Evolutionary conservation across 2,888 invertebrate genomes (phyloP).

Genomic region (Epicampocera succincta): DNA sequence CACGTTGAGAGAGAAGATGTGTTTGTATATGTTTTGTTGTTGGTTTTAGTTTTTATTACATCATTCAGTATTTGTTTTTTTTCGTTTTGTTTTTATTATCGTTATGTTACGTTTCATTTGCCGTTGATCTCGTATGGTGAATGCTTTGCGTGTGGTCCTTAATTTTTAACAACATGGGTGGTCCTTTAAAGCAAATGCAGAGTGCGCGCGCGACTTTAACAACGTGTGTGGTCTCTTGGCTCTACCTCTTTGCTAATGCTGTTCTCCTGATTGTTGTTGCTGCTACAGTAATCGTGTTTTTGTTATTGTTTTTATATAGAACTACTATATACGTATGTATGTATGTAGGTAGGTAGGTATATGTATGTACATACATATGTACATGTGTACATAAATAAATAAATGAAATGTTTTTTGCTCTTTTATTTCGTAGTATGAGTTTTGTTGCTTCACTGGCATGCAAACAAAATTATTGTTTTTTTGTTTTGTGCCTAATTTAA

Average conservation of each 20-base stretch:
- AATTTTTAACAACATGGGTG: conserved; percentile 68
- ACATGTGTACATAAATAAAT: not conserved
- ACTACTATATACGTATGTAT: too few species aligned
- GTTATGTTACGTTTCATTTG: conserved; percentile 62
- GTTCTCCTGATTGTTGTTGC: not conserved
- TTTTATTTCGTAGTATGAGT: too few species aligned
- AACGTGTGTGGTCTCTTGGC: conserved; percentile 61
- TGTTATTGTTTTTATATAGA: conserved; percentile 25
- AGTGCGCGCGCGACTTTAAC: conserved; percentile 64
- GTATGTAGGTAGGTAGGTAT: not conserved
- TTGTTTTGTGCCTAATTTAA: conserved; percentile 55
- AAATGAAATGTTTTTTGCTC: too few species aligned
- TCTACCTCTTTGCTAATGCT: conserved; percentile 43
- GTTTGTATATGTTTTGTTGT: conserved; percentile 7
- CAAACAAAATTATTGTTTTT: conserved; percentile 34
- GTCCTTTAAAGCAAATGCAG: conserved; percentile 68
- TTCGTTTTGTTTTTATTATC: conserved; percentile 22
- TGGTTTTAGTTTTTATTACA: conserved; percentile 39
- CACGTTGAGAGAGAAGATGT: conserved; percentile 46
- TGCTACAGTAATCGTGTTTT: conserved; percentile 31
- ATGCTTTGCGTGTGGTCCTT: conserved; percentile 73
- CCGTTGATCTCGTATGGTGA: conserved; percentile 71
- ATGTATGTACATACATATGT: not conserved
- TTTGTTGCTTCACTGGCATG: not conserved
- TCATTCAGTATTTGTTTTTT: conserved; percentile 21